Percentiles rank a stretch among this genome's conserved stretches.
Evolutionary conservation across 2,888 invertebrate species (phyloP).

Genomic region (Mystacides longicornis): DNA sequence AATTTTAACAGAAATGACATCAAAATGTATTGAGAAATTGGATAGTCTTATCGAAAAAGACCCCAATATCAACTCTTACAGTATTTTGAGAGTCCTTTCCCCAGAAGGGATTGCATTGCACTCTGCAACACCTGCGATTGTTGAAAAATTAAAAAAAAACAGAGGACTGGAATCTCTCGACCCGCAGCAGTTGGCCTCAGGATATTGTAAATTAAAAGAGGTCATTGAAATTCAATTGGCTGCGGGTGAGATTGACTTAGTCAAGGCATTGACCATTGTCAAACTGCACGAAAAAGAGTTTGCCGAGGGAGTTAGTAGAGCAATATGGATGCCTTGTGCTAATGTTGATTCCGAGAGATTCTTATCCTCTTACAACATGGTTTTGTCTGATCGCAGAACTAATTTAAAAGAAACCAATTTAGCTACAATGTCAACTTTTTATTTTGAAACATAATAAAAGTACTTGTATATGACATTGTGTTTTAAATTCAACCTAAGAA

Average conservation of each 20-base stretch:
- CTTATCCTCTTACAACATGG: background rate
- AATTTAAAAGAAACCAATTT: background rate
- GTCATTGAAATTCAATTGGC: background rate
- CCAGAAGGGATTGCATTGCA: background rate
- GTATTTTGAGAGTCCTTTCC: background rate
- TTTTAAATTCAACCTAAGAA: too few relatives aligned
- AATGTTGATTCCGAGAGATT: slow-evolving; percentile 2
- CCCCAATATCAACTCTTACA: background rate
- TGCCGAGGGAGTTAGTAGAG: too few relatives aligned
- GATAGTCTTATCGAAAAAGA: background rate
- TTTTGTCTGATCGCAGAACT: background rate
- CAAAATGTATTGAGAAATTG: background rate
- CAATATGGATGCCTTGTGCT: slow-evolving; percentile 2
- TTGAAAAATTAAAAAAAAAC: background rate
- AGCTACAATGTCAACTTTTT: background rate
- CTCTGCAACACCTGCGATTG: background rate
- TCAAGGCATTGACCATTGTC: slow-evolving; percentile 3
- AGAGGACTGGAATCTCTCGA: background rate
- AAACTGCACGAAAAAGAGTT: background rate
- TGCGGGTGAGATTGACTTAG: slow-evolving; percentile 3
- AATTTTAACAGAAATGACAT: background rate
- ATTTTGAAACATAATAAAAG: background rate
- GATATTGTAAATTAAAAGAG: background rate
- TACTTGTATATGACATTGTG: too few relatives aligned
- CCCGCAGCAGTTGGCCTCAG: background rate